Base-by-base conservation (phyloP, 2,888 invertebrate species). In the Agrochola circellaris region DNA sequence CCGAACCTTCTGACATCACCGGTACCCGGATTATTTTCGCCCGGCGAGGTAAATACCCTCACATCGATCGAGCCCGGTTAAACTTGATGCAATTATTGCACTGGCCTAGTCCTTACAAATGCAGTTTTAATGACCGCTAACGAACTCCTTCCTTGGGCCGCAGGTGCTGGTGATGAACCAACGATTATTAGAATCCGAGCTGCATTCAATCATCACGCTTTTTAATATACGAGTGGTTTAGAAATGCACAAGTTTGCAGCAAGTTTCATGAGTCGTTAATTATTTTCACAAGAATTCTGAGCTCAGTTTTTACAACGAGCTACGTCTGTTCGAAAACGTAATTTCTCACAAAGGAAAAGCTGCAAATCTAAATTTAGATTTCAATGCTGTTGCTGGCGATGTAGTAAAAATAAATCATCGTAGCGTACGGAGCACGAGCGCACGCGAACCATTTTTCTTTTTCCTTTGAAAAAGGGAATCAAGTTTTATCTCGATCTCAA, bases 31-130 rank as follows among this genome's bases (percentile, higher is more conserved):
- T 96, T 96, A 96, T 96, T 96, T 96, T 96, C 93, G 94, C 96
- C 95, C 95, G 94, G 93, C 95, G 96, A 96, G 96, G 96, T 96
- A 96, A 96, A 96, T 96, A 96, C 96, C 96, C 96, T 96, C 96
- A 95, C 95, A 96, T 96, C 96, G 96, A 96, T 96, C 96, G 95
- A 90, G 92, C 94, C 95, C 94, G 94, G 95, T 95, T 96, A 95
- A 95, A 96, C 95, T 96, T 94, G 93, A 95, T 96, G 96, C 96
- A 96, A 96, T 96, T 95, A 96, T 96, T 96, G 96, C 96, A 96
- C 94, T 95, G 95, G 90, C 95, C 95, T 94, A 95, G 93, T 95
- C 93, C 93, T 93, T 89, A 89, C 83, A 91, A 91, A 92, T 95
- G 94, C 95, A 94, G 91, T 91, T 93, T 93, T 94, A 91, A 91